Conservation (phyloP, 2,797 vertebrate species). For the Prionace glauca region DNA sequence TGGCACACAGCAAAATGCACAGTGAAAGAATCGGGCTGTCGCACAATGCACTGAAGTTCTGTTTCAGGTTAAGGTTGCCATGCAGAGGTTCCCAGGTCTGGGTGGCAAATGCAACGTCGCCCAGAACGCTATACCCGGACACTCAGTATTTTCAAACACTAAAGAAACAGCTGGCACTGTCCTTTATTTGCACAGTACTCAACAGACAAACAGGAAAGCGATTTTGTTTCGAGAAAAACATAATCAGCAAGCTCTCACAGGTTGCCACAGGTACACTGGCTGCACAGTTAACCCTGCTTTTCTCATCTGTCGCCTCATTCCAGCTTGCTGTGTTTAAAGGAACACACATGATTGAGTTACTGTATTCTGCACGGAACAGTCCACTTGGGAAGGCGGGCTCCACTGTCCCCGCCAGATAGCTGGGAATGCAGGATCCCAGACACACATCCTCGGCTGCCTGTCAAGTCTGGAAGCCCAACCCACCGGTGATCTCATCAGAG, state of each 20-base stretch:
- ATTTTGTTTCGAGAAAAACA: background rate
- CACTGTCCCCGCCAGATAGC: background rate
- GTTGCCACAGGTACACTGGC: background rate
- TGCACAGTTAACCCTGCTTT: background rate
- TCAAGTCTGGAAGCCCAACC: background rate
- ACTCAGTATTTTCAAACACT: background rate
- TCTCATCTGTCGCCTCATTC: no score
- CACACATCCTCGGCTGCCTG: background rate
- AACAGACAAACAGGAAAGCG: background rate
- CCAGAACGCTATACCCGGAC: background rate
- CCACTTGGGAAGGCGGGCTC: background rate
- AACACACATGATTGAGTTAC: background rate
- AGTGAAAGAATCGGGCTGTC: background rate
- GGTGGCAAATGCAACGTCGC: background rate
- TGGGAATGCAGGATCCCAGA: background rate
- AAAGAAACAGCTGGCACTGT: background rate
- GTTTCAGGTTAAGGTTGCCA: background rate
- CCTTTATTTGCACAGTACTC: background rate
- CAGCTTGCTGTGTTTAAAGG: background rate
- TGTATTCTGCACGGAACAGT: background rate
- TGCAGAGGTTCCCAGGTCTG: background rate
- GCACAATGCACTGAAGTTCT: background rate
- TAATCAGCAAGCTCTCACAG: background rate
- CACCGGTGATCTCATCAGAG: constrained; percentile 6
- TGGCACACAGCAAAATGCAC: background rate